Evolutionary conservation across 2,888 invertebrate species (phyloP), one percentile per base, ranked within the genome.

Genomic region (Megaustenia siamemsis): DNA sequence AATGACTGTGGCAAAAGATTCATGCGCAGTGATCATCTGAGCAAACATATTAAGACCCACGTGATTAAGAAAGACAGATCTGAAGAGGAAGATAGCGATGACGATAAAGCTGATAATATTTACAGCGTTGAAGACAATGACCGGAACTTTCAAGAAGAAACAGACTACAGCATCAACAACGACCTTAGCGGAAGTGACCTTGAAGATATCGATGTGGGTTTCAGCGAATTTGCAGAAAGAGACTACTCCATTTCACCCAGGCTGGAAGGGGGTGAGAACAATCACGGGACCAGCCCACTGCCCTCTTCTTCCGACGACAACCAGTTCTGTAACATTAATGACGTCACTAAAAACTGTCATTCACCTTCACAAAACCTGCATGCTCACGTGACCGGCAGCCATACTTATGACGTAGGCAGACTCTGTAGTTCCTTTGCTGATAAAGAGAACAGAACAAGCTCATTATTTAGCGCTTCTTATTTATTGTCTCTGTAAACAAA

Each of bases 41-140:
- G 98, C 94, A 98, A 98, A 92, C 98, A 98, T 93, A 96, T 96
- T 85, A 96, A 97, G 91, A 98, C 98, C 0, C 98, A 98, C 90
- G 94, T 93, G 86, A 40, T 28, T 12, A 76, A 82, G 66, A 76
- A 45, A n/a, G 85, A 85, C 4, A 75, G 35, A 0, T 12, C 21
- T 6, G n/a, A n/a, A 12, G 80, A 80, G 2, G 68, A 49, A 21
- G 66, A 71, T 3, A 43, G 71, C 56, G 71, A 60, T 24, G 66
- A 45, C 0, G 45, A n/a, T 15, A 56, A 40, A n/a, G 5, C 3
- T 6, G 5, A 45, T 21, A 18, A 63, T 6, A 1, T 68, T 6
- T 32, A 10, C 21, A 53, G 40, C 12, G 53, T n/a, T 35, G 69
- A 78, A 53, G n/a, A 24, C 15, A 32, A 38, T 12, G n/a, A 53